Evolutionary conservation across 2,797 vertebrate genomes (phyloP).

Genomic region (Cetoscarus ocellatus): DNA sequence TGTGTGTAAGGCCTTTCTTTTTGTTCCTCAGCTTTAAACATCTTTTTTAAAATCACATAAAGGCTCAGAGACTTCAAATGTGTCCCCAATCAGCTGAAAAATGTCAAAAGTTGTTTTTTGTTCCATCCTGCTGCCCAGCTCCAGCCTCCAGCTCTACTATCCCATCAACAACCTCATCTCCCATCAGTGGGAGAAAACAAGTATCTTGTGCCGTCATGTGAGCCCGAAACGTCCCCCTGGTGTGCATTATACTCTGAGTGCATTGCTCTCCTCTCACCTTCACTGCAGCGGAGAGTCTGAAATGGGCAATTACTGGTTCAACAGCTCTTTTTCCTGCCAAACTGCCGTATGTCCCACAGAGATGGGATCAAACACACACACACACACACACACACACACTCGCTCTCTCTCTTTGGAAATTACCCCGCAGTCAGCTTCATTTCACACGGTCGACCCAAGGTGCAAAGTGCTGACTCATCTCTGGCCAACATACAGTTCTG

Average conservation of each 20-base stretch:
- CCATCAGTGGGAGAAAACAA: conserved; percentile 28
- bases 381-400: conserved; percentile 25
- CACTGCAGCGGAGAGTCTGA: conserved; percentile 39
- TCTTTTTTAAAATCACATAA: too few species aligned
- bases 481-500: conserved; percentile 65
- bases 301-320: conserved; percentile 57
- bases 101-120: too few species aligned
- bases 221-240: conserved; percentile 28
- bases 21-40: too few species aligned
- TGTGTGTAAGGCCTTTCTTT: too few species aligned
- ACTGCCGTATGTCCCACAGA: conserved; percentile 49
- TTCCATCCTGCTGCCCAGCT: too few species aligned
- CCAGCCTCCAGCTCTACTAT: not conserved
- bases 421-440: conserved; percentile 77
- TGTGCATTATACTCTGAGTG: conserved; percentile 27
- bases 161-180: conserved; percentile 18
- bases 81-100: too few species aligned
- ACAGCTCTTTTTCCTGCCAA: conserved; percentile 42
- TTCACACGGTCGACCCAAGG: conserved; percentile 64
- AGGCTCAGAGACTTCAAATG: too few species aligned
- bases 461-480: conserved; percentile 79
- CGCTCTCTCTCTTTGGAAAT: conserved; percentile 56
- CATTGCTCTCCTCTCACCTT: conserved; percentile 34
- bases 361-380: conserved; percentile 35
- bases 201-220: conserved; percentile 6